Conservation (phyloP, 2,888 invertebrate species). For the Lasioglossum leucozonium region DNA sequence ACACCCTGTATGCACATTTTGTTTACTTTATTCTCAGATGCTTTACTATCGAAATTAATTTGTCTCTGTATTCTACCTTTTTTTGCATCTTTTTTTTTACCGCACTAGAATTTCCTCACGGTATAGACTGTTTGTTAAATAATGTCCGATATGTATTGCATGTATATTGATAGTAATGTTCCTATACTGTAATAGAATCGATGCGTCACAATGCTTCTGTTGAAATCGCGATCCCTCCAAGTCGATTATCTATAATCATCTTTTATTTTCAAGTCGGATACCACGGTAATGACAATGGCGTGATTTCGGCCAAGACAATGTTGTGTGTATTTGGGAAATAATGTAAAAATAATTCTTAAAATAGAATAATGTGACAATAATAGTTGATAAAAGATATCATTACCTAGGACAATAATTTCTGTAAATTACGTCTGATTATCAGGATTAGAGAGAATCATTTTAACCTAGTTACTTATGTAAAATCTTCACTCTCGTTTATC, state of each 20-base stretch:
- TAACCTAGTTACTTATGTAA: background rate
- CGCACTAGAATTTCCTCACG: constrained; percentile 58
- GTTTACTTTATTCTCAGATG: constrained; percentile 33
- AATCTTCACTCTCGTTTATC: too few relatives aligned
- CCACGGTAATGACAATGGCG: constrained; percentile 65
- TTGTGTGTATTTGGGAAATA: background rate
- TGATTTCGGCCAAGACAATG: constrained; percentile 43
- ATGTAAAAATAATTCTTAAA: background rate
- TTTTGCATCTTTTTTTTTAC: constrained; percentile 60
- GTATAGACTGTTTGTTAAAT: constrained; percentile 57
- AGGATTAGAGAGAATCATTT: background rate
- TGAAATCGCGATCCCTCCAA: constrained; percentile 4
- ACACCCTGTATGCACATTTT: background rate
- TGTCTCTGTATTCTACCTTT: constrained; percentile 38
- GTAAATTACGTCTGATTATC: background rate
- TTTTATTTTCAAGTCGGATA: background rate
- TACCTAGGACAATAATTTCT: background rate
- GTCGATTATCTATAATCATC: background rate
- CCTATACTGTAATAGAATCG: constrained; percentile 33
- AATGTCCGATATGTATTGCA: constrained; percentile 64
- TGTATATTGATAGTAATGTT: constrained; percentile 60
- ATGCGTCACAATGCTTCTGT: constrained; percentile 31
- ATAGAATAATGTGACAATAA: background rate
- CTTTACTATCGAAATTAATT: constrained; percentile 59
- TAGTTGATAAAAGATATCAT: background rate